Conservation (phyloP, 1,140 invertebrate species). For the roundworm (Caenorhabditis elegans) region WBcel235 BX284602.5:7456501-7457000, state of each 20-base stretch:
- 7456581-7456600: conserved; percentile 48
- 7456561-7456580: conserved; percentile 54
- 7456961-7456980: conserved; percentile 60
- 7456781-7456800: conserved; percentile 53
- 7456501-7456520: conserved; percentile 53
- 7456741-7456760: conserved; percentile 60
- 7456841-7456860: conserved; percentile 31
- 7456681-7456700: conserved; percentile 58
- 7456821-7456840: conserved; percentile 48
- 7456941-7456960: conserved; percentile 56
- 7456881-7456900: conserved; percentile 47
- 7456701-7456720: conserved; percentile 59
- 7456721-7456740: conserved; percentile 50
- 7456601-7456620: conserved; percentile 49
- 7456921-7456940: conserved; percentile 62
- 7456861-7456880: conserved; percentile 48
- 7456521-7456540: conserved; percentile 54
- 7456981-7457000: too few species aligned
- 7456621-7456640: conserved; percentile 60
- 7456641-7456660: conserved; percentile 39
- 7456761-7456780: conserved; percentile 63
- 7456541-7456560: conserved; percentile 56
- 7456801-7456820: conserved; percentile 49
- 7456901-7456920: conserved; percentile 42
- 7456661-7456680: conserved; percentile 38